Evolutionary conservation across 2,888 invertebrate species (phyloP), one percentile per base, ranked within the genome.

Genomic region (Drosophila atripex): DNA sequence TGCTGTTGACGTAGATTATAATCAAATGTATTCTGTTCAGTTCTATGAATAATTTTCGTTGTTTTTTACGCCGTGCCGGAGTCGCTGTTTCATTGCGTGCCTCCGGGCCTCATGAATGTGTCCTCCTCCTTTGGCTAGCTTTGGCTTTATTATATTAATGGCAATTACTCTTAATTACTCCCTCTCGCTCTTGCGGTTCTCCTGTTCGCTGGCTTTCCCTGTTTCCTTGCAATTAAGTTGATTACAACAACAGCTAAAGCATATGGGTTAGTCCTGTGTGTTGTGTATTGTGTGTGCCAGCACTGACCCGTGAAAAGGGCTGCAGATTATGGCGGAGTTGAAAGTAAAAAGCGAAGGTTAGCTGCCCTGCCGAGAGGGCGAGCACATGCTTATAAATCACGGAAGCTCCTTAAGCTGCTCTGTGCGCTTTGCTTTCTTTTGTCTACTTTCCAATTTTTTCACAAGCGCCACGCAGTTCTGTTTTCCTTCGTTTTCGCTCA

Each of bases 101-200:
- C 64, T 75, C 74, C 71, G 49, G 76, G 75, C 77, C 78, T 66
- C 80, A 69, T 83, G 74, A 71, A 74, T 66, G 68, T 73, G 77
- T 69, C 77, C 74, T 52, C 30, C 52, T 11, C 53, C 57, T 23
- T 5, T 11, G 38, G 64, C 52, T 51, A 46, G 60, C 57, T 68
- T 74, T 76, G 51, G 71, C 73, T 74, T 76, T 84, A 80, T 88
- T 86, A 74, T 72, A 80, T 86, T 86, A 88, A 84, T 75, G 73
- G 68, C 86, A 76, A 85, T 88, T 85, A 86, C 75, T 88, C 84
- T 84, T 80, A 88, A 80, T 78, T 78, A 85, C 56, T 68, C 75
- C 69, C 61, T 65, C 75, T 78, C 71, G 60, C 63, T 68, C 58
- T 56, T 23, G 35, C 35, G n/a, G 6, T 7, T n/a, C n/a, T n/a